A percentile compares a stretch with the other conserved stretches of the same genome.
phyloP scores from a whole-genome alignment of 2,888 invertebrate species.

The Drosophila meridionalis region DNA sequence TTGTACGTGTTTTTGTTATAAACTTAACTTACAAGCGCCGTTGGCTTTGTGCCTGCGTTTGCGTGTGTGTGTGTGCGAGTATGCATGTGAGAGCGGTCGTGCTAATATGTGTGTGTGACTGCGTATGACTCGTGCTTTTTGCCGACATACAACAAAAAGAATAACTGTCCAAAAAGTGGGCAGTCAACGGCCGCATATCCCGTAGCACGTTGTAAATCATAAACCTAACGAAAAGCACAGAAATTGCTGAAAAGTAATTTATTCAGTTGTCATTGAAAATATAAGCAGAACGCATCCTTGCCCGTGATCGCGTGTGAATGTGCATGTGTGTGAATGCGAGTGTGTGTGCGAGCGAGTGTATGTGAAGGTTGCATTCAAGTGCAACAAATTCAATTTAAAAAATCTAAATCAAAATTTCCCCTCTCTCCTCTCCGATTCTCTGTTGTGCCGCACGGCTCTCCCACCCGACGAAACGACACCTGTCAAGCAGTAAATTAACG shows the following conservation, averaged over 20 bases:
- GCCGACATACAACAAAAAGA: conserved; percentile 66
- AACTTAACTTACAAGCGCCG: conserved; percentile 5
- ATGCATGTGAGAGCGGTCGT: conserved; percentile 37
- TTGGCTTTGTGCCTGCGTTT: conserved; percentile 1
- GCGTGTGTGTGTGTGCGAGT: conserved; percentile 17
- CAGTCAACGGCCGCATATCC: conserved; percentile 24
- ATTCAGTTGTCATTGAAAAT: conserved; percentile 33
- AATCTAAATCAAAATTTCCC: conserved; percentile 51
- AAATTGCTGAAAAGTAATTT: conserved; percentile 5
- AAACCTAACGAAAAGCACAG: conserved; percentile 13
- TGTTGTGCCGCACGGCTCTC: conserved; percentile 4
- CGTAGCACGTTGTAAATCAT: conserved; percentile 4
- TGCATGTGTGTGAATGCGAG: conserved; percentile 25
- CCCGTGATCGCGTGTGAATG: conserved; percentile 27
- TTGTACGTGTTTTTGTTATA: conserved; percentile 53
- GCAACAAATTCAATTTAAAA: conserved; percentile 57
- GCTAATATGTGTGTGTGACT: conserved; percentile 39
- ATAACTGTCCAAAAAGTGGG: conserved; percentile 32
- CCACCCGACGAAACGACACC: conserved; percentile 9
- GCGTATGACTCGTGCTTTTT: conserved; percentile 74
- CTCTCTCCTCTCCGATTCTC: conserved; percentile 31
- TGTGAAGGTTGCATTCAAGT: conserved; percentile 69
- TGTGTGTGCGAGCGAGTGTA: conserved; percentile 11
- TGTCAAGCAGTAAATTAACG: conserved; percentile 47
- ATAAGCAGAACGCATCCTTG: conserved; percentile 31